Evolutionary conservation across 2,797 vertebrate genomes (phyloP).

Genomic region (Remorina albescens): DNA sequence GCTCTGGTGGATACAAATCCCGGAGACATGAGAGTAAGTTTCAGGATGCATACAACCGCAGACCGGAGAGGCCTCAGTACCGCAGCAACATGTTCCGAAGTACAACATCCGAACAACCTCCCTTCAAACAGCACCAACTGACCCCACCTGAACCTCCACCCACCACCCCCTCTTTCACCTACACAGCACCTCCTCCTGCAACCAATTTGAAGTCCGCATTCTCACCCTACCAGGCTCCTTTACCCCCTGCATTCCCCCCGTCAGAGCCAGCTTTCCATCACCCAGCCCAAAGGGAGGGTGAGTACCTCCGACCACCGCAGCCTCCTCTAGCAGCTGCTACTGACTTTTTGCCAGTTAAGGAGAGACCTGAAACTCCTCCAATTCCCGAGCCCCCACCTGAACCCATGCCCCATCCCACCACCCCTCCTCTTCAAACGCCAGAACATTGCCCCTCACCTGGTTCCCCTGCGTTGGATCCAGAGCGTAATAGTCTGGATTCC

Average conservation of each 20-base stretch:
- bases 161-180: constrained; percentile 87
- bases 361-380: constrained; percentile 90
- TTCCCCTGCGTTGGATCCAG: constrained; percentile 89
- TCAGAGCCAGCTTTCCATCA: constrained; percentile 82
- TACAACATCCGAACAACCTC: constrained; percentile 81
- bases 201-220: constrained; percentile 92
- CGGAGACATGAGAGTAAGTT: constrained; percentile 94
- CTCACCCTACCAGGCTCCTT: constrained; percentile 93
- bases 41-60: constrained; percentile 95
- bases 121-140: constrained; percentile 88
- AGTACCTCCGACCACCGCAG: constrained; percentile 88
- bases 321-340: constrained; percentile 79
- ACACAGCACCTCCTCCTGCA: constrained; percentile 89
- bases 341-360: constrained; percentile 87
- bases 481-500: constrained; percentile 96
- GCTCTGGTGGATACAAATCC: constrained; percentile 88
- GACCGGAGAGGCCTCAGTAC: constrained; percentile 93
- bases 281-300: constrained; percentile 85
- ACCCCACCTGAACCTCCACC: constrained; percentile 92
- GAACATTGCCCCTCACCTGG: constrained; percentile 91
- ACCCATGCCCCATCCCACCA: constrained; percentile 78
- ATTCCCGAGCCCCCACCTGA: constrained; percentile 84
- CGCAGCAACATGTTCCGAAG: constrained; percentile 86
- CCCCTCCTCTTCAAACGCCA: constrained; percentile 88
- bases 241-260: constrained; percentile 80